phyloP scores from a whole-genome alignment of 2,113 vertebrate species.

The Oplegnathus fasciatus region DNA sequence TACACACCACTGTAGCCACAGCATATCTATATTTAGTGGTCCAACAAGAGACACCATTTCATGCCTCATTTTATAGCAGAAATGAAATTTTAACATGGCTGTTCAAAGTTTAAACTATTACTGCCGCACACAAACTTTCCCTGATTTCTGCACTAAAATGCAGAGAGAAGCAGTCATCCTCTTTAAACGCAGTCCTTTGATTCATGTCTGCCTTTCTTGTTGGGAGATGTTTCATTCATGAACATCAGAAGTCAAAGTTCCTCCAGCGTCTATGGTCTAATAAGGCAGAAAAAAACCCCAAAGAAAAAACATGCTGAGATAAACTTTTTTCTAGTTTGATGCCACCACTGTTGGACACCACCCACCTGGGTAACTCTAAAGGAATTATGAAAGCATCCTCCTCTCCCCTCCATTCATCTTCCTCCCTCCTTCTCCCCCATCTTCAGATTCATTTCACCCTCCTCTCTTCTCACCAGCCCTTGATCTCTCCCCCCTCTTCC shows the following conservation, averaged over 20 bases:
- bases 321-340: conserved; percentile 23
- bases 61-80: conserved; percentile 45
- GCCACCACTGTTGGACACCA: conserved; percentile 24
- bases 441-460: conserved; percentile 13
- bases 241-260: background rate
- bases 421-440: background rate
- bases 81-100: conserved; percentile 37
- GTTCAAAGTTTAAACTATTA: conserved; percentile 36
- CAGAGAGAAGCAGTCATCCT: background rate
- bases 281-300: conserved; percentile 10
- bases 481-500: conserved; percentile 32
- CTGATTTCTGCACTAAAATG: background rate
- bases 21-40: conserved; percentile 49
- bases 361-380: conserved; percentile 42
- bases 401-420: conserved; percentile 19
- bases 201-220: background rate
- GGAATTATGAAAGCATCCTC: conserved; percentile 54
- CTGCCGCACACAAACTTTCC: background rate
- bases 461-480: conserved; percentile 9
- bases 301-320: conserved; percentile 37
- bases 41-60: conserved; percentile 36
- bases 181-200: conserved; percentile 2
- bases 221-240: conserved; percentile 3
- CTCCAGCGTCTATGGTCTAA: background rate
- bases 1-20: conserved; percentile 21